These are phyloP conservation scores for Enteromius thamalakanensis DNA, from an alignment of 2,797 vertebrate genomes.

Conservation along the genomic window DNA sequence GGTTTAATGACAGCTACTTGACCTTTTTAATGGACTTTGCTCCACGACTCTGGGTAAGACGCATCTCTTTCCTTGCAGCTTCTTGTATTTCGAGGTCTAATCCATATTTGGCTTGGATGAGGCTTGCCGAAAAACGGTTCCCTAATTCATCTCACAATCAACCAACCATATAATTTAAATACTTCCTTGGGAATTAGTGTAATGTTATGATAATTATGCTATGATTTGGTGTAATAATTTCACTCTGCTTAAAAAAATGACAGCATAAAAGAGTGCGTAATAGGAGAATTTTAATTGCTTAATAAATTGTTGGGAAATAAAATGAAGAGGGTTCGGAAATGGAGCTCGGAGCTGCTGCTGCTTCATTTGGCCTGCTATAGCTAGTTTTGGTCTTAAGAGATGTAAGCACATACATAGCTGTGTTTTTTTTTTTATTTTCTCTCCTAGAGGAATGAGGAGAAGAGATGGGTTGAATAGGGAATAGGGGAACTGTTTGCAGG, in stretches of 20 bases:
- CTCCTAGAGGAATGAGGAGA: constrained; percentile 3
- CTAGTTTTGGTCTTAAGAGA: constrained; percentile 19
- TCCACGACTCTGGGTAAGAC: background rate
- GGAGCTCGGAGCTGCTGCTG: constrained; percentile 24
- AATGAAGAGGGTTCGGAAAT: constrained; percentile 50
- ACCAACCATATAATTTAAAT: constrained; percentile 86
- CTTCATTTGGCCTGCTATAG: constrained; percentile 26
- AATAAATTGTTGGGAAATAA: constrained; percentile 73
- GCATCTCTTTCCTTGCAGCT: constrained; percentile 13
- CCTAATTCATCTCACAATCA: constrained; percentile 85
- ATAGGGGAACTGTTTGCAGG: constrained; percentile 56
- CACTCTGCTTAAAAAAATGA: constrained; percentile 66
- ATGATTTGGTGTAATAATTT: constrained; percentile 79
- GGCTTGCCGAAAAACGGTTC: constrained; percentile 64
- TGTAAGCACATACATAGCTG: constrained; percentile 33
- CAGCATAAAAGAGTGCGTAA: constrained; percentile 72
- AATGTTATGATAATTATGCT: constrained; percentile 82
- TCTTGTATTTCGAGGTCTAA: constrained; percentile 51
- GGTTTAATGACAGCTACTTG: constrained; percentile 50
- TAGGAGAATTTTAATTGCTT: constrained; percentile 76
- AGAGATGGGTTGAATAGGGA: constrained; percentile 20
- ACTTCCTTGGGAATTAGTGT: constrained; percentile 83
- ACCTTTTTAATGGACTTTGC: background rate
- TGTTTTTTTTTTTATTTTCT: background rate
- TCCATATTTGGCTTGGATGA: constrained; percentile 69